Percentiles rank a stretch among this genome's conserved stretches.
Evolutionary conservation across 2,888 invertebrate genomes (phyloP).

Genomic region (Drosophila pseudotalamancana): DNA sequence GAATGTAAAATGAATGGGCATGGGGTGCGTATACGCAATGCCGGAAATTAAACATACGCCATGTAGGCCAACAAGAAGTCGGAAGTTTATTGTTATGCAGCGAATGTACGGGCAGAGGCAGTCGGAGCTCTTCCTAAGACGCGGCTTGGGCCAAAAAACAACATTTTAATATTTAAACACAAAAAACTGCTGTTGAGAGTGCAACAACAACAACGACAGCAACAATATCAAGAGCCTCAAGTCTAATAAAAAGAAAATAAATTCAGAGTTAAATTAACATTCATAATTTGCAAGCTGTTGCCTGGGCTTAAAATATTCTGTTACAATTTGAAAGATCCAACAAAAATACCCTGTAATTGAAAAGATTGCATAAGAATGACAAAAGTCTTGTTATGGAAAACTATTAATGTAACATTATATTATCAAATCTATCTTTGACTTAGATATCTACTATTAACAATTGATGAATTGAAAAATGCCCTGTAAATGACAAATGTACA

Average conservation of each 20-base stretch:
- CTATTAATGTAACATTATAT: no score
- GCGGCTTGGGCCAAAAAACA: constrained; percentile 31
- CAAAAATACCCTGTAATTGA: background rate
- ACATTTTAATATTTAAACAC: constrained; percentile 71
- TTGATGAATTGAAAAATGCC: no score
- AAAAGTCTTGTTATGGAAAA: no score
- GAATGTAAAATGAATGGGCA: background rate
- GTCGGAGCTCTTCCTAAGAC: constrained; percentile 15
- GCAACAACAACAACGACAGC: constrained; percentile 25
- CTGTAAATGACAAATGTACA: no score
- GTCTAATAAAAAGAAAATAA: constrained; percentile 41
- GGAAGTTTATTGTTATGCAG: constrained; percentile 67
- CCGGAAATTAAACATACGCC: constrained; percentile 77
- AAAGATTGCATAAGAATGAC: no score
- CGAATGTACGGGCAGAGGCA: constrained; percentile 23
- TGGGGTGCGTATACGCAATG: constrained; percentile 47
- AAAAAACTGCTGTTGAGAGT: constrained; percentile 57
- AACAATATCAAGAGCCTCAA: constrained; percentile 6
- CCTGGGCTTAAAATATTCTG: background rate
- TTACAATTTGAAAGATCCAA: no score
- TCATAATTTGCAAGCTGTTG: background rate
- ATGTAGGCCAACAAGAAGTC: constrained; percentile 47
- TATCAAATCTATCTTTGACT: background rate
- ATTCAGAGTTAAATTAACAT: constrained; percentile 7
- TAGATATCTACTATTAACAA: no score